Base-by-base conservation (phyloP, 2,888 invertebrate genomes). In the Oxycera nigricornis region DNA sequence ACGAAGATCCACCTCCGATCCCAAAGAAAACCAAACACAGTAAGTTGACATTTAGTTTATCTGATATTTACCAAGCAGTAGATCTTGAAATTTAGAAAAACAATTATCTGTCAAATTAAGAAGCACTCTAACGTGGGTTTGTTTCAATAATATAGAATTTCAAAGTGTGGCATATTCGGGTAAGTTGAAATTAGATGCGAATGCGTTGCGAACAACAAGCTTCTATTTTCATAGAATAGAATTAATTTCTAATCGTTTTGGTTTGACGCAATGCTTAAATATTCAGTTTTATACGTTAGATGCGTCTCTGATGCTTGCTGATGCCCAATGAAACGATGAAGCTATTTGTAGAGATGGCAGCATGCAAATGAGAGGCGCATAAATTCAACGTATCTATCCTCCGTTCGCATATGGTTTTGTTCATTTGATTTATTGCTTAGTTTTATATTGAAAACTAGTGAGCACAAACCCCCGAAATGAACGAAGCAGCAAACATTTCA, bases 111-210 rank as follows among this genome's bases (percentile, higher is more conserved):
- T 84, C 81, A 81, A 82, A 79, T 82, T 83, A 81, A 81, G 81
- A 77, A 83, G 82, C 80, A 82, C 82, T 82, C 82, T 83, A 83
- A 84, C 83, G 80, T 81, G 82, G 82, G 82, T 83, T 83, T 84
- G 82, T 83, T 83, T 78, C 77, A 82, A 83, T 81, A 82, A 82
- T 85, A 80, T 91, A 94, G 94, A 94, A 94, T 94, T 94, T 93
- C 94, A 94, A 92, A 94, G 94, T 89, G 94, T 94, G 92, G 94
- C 94, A 88, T 94, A 94, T 90, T 94, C 94, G 88, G 94, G 94
- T 94, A 94, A 94, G 94, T 85, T 77, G 73, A 73, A 50, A 62
- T 31, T 70, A 70, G 35, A 70, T 52, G 24, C 70, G 55, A 31
- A 70, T 70, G 70, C 55, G 70, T 70, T 70, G 35, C 30, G 26